phyloP scores from a whole-genome alignment of 1,140 invertebrate genomes.

The Leguminivora glycinivorella region DNA sequence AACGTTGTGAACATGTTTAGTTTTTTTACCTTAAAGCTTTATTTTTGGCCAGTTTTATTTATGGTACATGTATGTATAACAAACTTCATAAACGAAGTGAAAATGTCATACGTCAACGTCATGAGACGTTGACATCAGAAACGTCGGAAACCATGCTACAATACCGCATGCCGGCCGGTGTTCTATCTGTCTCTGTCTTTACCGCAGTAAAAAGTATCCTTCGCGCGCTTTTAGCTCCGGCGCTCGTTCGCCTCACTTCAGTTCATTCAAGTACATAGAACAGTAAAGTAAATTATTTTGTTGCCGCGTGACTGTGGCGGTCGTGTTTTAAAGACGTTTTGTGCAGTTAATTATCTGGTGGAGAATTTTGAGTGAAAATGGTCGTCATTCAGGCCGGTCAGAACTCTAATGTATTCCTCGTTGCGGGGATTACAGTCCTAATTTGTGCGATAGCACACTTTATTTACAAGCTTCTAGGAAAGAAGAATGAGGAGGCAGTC shows the following conservation, averaged over 20 bases:
- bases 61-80: not conserved
- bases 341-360: conserved; percentile 33
- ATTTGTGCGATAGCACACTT: conserved; percentile 63
- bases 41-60: not conserved
- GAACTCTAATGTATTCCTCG: conserved; percentile 53
- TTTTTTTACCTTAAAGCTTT: not conserved
- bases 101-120: conserved; percentile 17
- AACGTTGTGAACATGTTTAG: no score
- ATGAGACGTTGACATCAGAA: not conserved
- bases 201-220: conserved; percentile 1
- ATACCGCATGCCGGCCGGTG: conserved; percentile 12
- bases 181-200: conserved; percentile 23
- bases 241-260: conserved; percentile 32
- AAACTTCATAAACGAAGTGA: not conserved
- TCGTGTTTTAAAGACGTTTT: conserved; percentile 39
- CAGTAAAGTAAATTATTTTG: conserved; percentile 50
- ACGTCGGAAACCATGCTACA: not conserved
- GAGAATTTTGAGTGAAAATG: conserved; percentile 68
- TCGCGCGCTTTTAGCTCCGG: conserved; percentile 28
- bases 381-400: conserved; percentile 59
- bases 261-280: conserved; percentile 41
- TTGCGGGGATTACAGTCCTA: conserved; percentile 53
- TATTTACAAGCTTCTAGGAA: conserved; percentile 64
- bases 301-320: conserved; percentile 60
- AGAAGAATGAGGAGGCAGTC: conserved; percentile 57